phyloP scores from a whole-genome alignment of 2,888 invertebrate genomes.

The Drosophila mayaguana region DNA sequence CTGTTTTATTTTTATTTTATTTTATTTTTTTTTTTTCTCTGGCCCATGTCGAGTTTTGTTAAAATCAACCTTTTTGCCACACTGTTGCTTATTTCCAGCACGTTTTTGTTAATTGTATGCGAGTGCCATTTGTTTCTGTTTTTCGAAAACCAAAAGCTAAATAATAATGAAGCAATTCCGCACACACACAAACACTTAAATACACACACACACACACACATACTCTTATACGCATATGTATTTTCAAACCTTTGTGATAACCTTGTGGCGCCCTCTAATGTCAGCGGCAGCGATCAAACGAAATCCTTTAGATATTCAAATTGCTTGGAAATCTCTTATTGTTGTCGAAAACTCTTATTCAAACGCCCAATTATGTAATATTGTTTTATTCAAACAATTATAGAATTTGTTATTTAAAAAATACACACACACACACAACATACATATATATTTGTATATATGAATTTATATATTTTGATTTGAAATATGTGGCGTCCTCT shows the following conservation, averaged over 20 bases:
- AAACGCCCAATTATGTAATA: constrained; percentile 12
- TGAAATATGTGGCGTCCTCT: background rate
- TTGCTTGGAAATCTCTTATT: constrained; percentile 24
- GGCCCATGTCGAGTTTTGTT: constrained; percentile 11
- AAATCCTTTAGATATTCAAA: constrained; percentile 8
- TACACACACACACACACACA: background rate
- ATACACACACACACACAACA: background rate
- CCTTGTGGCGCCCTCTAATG: constrained; percentile 4
- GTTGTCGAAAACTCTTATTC: constrained; percentile 29
- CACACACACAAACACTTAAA: background rate
- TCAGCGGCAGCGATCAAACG: background rate
- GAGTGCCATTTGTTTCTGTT: constrained; percentile 52
- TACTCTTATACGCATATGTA: background rate
- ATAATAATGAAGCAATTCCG: background rate
- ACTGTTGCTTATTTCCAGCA: constrained; percentile 34
- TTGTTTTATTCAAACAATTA: constrained; percentile 26
- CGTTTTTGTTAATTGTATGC: constrained; percentile 55
- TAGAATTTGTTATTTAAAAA: constrained; percentile 37
- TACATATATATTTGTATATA: background rate
- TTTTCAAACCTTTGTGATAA: constrained; percentile 12
- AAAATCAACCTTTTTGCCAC: constrained; percentile 31
- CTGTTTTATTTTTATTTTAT: constrained; percentile 13
- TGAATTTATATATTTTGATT: constrained; percentile 1
- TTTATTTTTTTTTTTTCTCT: constrained; percentile 1
- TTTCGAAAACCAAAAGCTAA: constrained; percentile 3